These are phyloP conservation scores for Ascidia mentula DNA, from an alignment of 23 tunicate genomes.

Conservation along the genomic window DNA sequence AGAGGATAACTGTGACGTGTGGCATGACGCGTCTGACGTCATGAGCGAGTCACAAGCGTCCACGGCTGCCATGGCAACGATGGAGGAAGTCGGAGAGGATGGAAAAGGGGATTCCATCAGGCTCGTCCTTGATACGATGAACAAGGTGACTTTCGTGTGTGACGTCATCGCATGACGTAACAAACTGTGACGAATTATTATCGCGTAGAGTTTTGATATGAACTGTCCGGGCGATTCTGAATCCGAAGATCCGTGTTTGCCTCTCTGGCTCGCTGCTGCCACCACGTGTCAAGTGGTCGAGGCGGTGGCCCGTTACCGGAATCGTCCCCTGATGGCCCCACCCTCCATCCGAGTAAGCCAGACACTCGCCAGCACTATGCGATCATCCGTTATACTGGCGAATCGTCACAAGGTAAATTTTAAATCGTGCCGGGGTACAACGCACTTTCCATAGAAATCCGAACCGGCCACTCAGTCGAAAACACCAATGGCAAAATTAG, in stretches of 20 bases:
- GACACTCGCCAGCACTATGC: slow-evolving; percentile 38
- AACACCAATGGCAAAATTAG: too few relatives aligned
- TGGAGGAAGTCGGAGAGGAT: neutral
- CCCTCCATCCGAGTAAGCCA: slow-evolving; percentile 48
- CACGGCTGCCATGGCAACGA: slow-evolving; percentile 23
- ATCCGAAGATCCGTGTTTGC: neutral
- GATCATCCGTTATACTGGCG: slow-evolving; percentile 26
- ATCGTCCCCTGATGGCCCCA: slow-evolving; percentile 49
- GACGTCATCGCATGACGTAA: neutral
- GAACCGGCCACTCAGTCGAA: too few relatives aligned
- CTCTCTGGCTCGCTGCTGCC: slow-evolving; percentile 47
- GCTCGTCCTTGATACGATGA: neutral
- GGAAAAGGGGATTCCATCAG: neutral
- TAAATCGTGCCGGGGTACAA: too few relatives aligned
- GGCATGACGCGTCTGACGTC: slow-evolving; percentile 17
- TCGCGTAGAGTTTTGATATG: neutral
- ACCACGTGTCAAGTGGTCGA: slow-evolving; percentile 60
- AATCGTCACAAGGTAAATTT: slow-evolving; percentile 15
- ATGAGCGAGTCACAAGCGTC: slow-evolving; percentile 2
- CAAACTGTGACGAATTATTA: neutral
- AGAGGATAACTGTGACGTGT: neutral
- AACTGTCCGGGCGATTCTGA: neutral
- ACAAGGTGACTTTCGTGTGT: neutral
- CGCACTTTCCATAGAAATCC: neutral
- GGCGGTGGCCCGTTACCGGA: slow-evolving; percentile 31